Evolutionary conservation across 2,113 vertebrate genomes (phyloP), one percentile per base, ranked within the genome.

Genomic region (Hiodon tergisus): DNA sequence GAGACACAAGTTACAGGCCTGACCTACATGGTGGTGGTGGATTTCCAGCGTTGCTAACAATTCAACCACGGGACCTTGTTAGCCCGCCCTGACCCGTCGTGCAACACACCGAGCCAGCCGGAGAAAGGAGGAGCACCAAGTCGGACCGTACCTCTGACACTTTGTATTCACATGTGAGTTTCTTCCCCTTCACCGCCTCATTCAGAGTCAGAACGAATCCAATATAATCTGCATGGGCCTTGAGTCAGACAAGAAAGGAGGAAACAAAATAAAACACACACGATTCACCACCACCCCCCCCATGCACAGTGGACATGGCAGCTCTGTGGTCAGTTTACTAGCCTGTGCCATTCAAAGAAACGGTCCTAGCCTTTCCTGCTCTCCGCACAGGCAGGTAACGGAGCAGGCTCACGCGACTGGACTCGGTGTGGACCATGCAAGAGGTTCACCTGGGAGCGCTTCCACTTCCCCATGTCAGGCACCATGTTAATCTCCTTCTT

Each of bases 401-500:
- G 31, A 31, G 31, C 31, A 31, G 31, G 31, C 31, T 31, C 31
- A 31, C 31, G 31, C 31, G 31, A 31, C 31, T 31, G 31, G 31
- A 31, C 31, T 31, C 31, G 31, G 31, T 31, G 31, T 31, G 31
- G 31, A 5, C 59, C 60, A 66, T 60, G 74, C 10, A 0, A 9
- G 51, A 8, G 17, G 6, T 46, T 6, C 10, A 98, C 97, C 89
- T 98, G 95, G 66, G 97, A 99, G 3, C 94, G 87, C 72, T 95
- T 99, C 97, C 97, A 99, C 81, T 98, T 99, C 73, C 90, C 93
- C 97, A 99, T 99, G 84, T 98, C 96, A 0, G 95, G 89, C 54
- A 98, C 94, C 83, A 94, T 92, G 70, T 93, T 94, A 83, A 99
- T 98, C 86, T 98, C 96, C 82, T 98, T 99, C 83, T 89, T 96